Conservation (phyloP, 2,113 vertebrate species). For the Arizona elegans region DNA sequence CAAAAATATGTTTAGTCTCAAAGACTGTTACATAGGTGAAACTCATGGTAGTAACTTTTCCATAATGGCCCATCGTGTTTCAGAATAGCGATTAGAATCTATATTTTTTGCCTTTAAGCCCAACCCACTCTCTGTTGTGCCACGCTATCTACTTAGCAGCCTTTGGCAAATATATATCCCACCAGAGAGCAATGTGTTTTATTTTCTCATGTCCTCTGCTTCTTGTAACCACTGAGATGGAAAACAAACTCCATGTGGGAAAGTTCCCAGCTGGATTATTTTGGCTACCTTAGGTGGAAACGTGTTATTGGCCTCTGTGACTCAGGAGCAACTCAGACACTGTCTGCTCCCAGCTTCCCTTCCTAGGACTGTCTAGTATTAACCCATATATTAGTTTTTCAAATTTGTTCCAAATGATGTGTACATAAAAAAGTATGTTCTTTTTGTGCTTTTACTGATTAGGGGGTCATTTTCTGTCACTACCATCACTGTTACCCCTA, state of each 20-base stretch:
- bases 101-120: neutral
- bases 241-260: constrained; percentile 32
- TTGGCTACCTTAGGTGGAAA: constrained; percentile 26
- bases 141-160: neutral
- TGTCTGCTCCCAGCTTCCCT: constrained; percentile 27
- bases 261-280: constrained; percentile 22
- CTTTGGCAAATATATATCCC: neutral
- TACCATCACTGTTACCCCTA: neutral
- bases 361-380: neutral
- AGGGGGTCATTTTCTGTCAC: neutral
- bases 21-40: neutral
- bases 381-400: neutral
- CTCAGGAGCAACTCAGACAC: constrained; percentile 35
- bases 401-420: neutral
- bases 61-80: neutral
- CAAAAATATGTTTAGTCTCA: neutral
- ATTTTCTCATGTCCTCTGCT: constrained; percentile 7
- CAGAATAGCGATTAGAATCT: neutral
- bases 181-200: constrained; percentile 12
- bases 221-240: constrained; percentile 16
- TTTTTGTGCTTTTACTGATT: neutral
- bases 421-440: neutral
- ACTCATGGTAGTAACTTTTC: neutral
- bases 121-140: neutral
- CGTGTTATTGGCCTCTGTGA: constrained; percentile 23